phyloP scores from a whole-genome alignment of 2,113 vertebrate genomes.

The Amphiprion percula region DNA sequence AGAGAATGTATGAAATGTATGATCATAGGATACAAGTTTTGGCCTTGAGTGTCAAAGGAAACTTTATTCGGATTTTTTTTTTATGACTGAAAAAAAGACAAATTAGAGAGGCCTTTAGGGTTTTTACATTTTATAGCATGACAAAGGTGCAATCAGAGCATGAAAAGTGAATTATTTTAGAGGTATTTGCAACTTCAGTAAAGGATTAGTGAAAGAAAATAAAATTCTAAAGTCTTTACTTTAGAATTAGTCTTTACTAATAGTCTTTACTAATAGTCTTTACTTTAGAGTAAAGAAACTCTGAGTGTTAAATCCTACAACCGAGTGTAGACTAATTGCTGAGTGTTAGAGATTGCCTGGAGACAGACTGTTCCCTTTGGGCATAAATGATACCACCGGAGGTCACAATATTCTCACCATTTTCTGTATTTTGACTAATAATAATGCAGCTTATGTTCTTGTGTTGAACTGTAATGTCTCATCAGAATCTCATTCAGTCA shows the following conservation, averaged over 20 bases:
- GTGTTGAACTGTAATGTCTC: neutral
- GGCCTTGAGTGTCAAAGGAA: neutral
- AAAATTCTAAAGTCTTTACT: neutral
- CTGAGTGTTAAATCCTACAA: neutral
- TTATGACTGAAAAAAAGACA: neutral
- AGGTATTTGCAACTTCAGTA: neutral
- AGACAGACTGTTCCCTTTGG: conserved; percentile 26
- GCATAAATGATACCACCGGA: conserved; percentile 31
- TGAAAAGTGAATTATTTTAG: neutral
- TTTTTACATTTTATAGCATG: neutral
- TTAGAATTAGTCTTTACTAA: too few species aligned
- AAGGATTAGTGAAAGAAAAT: neutral
- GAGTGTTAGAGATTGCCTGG: conserved; percentile 10
- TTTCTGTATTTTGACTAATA: conserved; percentile 1
- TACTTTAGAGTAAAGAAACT: conserved; percentile 1
- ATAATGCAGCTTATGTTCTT: neutral
- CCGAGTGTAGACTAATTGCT: neutral
- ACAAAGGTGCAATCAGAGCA: neutral
- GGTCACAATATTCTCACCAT: conserved; percentile 11
- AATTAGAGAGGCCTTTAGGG: neutral
- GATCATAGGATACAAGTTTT: conserved; percentile 36
- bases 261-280: too few species aligned
- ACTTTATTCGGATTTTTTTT: neutral
- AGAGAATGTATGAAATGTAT: conserved; percentile 72
- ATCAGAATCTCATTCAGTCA: neutral